phyloP scores from a whole-genome alignment of 2,888 invertebrate species.

The Disparrhopalites patrizii region DNA sequence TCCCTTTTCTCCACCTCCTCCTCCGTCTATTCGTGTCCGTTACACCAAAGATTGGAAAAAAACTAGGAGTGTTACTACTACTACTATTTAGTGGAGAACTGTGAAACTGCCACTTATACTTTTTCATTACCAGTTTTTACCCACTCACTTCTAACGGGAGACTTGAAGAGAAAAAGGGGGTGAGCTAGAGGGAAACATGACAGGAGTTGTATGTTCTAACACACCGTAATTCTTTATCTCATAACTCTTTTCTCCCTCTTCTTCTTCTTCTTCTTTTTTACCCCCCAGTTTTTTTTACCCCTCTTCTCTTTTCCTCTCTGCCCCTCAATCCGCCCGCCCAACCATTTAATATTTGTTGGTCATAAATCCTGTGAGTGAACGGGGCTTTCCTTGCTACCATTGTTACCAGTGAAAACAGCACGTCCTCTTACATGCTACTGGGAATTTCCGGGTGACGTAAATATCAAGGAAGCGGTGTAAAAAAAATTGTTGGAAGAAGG shows the following conservation, averaged over 20 bases:
- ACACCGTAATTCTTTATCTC: slow-evolving; percentile 4
- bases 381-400: background rate
- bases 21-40: too few species aligned
- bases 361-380: slow-evolving; percentile 3
- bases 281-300: background rate
- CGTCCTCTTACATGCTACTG: background rate
- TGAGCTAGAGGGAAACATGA: background rate
- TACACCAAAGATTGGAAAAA: too few species aligned
- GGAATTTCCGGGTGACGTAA: background rate
- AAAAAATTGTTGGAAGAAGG: background rate
- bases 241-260: slow-evolving; percentile 7
- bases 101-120: too few species aligned
- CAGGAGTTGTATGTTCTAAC: background rate
- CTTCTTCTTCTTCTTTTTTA: background rate
- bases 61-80: too few species aligned
- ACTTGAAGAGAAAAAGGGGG: background rate
- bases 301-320: background rate
- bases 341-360: slow-evolving; percentile 12
- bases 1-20: too few species aligned
- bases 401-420: background rate
- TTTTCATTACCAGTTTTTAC: too few species aligned
- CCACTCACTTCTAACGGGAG: too few species aligned
- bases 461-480: background rate
- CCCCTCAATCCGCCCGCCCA: background rate
- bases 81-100: too few species aligned